Evolutionary conservation across 2,797 vertebrate species (phyloP).

Genomic region (Lates japonicus): DNA sequence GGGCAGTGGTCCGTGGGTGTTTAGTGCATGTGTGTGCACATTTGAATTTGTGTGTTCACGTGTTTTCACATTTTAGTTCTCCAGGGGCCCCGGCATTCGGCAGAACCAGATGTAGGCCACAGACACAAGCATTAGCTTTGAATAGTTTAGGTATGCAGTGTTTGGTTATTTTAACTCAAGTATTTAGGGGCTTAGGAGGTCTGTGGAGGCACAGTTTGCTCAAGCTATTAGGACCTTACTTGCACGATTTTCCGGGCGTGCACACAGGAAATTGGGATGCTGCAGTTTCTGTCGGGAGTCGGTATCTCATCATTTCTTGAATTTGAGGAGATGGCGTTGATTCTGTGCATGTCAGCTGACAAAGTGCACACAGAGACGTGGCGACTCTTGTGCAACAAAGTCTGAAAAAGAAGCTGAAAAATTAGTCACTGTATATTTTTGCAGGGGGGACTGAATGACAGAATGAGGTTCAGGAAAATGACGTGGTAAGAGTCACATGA

Average conservation of each 20-base stretch:
- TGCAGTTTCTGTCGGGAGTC: not conserved
- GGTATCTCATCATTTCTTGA: constrained; percentile 4
- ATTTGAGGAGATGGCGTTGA: not conserved
- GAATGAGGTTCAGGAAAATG: constrained; percentile 29
- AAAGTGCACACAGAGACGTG: not conserved
- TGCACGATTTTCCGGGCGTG: not conserved
- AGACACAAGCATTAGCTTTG: constrained; percentile 46
- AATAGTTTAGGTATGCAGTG: constrained; percentile 47
- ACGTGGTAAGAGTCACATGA: constrained; percentile 5
- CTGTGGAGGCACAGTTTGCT: constrained; percentile 31
- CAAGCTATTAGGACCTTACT: constrained; percentile 24
- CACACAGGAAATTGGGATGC: constrained; percentile 6
- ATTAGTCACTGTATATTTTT: not conserved
- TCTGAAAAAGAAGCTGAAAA: not conserved
- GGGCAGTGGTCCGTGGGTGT: constrained; percentile 36
- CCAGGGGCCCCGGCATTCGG: constrained; percentile 44
- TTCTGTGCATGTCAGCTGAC: constrained; percentile 14
- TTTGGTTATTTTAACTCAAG: constrained; percentile 57
- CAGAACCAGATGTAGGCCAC: constrained; percentile 68
- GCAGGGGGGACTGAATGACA: not conserved
- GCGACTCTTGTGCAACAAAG: not conserved
- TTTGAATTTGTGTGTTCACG: constrained; percentile 27
- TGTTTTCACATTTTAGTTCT: constrained; percentile 57
- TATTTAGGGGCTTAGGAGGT: constrained; percentile 32
- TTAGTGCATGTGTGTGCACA: constrained; percentile 25